phyloP scores from a whole-genome alignment of 2,888 invertebrate species.

The Amphiduros pacificus region DNA sequence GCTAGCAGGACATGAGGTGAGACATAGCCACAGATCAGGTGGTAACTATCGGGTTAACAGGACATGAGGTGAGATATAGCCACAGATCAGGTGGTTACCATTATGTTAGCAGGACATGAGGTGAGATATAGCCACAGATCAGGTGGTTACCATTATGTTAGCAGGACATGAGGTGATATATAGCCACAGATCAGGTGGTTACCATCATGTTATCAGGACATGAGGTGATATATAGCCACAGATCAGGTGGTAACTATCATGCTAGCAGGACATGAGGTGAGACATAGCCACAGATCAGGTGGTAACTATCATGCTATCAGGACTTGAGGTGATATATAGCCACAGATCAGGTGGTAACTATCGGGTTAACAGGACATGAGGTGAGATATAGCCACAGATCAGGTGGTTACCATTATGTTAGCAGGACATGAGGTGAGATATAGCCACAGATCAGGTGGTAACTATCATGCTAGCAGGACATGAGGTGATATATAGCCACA shows the following conservation, averaged over 20 bases:
- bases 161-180: conserved; percentile 53
- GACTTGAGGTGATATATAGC: conserved; percentile 49
- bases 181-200: conserved; percentile 41
- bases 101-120: conserved; percentile 51
- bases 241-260: conserved; percentile 44
- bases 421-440: conserved; percentile 51
- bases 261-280: conserved; percentile 51
- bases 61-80: conserved; percentile 52
- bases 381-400: conserved; percentile 42
- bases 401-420: conserved; percentile 44
- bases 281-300: conserved; percentile 43
- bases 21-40: no score
- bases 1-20: no score
- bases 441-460: conserved; percentile 41
- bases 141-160: conserved; percentile 44
- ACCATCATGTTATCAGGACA: conserved; percentile 49
- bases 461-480: conserved; percentile 49
- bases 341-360: conserved; percentile 42
- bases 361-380: conserved; percentile 51
- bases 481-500: conserved; percentile 50
- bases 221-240: conserved; percentile 46
- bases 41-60: conserved; percentile 45
- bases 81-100: conserved; percentile 42
- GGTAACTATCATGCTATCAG: conserved; percentile 45
- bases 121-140: conserved; percentile 39